Evolutionary conservation across 1,140 invertebrate genomes (phyloP).

Genomic region (Orchestia grillus): DNA sequence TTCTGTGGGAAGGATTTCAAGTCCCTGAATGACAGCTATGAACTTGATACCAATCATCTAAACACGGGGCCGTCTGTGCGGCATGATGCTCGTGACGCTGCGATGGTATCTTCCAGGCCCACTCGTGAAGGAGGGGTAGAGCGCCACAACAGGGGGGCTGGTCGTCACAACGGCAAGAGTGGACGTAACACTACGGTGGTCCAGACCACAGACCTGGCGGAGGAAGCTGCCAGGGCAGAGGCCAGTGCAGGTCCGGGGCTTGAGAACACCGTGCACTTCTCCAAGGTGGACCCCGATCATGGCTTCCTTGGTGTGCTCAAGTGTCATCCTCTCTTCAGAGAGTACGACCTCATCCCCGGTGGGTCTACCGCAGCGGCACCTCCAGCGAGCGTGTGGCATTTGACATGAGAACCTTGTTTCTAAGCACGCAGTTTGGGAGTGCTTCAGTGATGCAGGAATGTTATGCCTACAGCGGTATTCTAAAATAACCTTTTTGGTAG

Average conservation of each 20-base stretch:
- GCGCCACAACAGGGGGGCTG: not conserved
- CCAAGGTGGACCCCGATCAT: not conserved
- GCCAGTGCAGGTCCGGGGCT: not conserved
- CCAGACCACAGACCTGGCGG: not conserved
- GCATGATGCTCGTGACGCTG: not conserved
- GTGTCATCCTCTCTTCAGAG: slow-evolving; percentile 11
- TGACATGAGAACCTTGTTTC: no score
- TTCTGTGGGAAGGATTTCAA: not conserved
- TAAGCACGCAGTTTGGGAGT: no score
- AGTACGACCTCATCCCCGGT: slow-evolving; percentile 19
- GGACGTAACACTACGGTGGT: not conserved
- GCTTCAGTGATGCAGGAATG: no score
- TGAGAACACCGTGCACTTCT: not conserved
- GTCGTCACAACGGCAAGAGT: not conserved
- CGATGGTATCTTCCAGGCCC: not conserved
- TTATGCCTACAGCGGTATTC: no score
- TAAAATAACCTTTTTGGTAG: no score
- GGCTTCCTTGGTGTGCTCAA: not conserved
- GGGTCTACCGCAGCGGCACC: not conserved
- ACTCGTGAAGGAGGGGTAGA: no score
- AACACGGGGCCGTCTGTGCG: not conserved
- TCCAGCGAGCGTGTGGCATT: no score
- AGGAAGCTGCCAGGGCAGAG: not conserved
- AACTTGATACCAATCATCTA: not conserved
- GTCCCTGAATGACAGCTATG: not conserved